Conservation (phyloP, 2,113 vertebrate genomes). For the Centropristis striata region DNA sequence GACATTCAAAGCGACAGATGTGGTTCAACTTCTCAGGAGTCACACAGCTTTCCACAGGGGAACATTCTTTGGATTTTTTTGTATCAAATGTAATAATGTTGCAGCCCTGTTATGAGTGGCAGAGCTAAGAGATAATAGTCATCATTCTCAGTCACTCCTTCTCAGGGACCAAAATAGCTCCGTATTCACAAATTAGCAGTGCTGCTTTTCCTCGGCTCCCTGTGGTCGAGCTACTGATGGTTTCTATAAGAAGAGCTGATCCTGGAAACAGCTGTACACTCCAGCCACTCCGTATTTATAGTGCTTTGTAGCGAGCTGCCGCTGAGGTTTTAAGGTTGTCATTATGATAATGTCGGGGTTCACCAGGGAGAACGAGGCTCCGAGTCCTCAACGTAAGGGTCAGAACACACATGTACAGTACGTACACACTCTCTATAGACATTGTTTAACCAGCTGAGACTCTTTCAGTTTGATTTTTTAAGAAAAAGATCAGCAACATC, state of each 20-base stretch:
- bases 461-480: neutral
- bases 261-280: slow-evolving; percentile 67
- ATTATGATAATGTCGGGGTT: slow-evolving; percentile 78
- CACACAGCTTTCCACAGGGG: neutral
- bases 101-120: neutral
- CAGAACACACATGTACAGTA: slow-evolving; percentile 30
- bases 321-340: slow-evolving; percentile 62
- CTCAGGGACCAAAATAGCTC: slow-evolving; percentile 58
- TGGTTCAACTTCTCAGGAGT: neutral
- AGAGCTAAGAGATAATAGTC: neutral
- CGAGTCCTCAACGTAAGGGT: slow-evolving; percentile 6
- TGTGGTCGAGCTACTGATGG: slow-evolving; percentile 41
- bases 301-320: slow-evolving; percentile 49
- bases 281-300: slow-evolving; percentile 66
- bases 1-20: neutral
- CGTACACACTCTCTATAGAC: neutral
- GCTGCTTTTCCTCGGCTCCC: slow-evolving; percentile 2
- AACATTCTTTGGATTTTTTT: neutral
- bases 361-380: neutral
- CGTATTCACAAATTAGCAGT: slow-evolving; percentile 70
- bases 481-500: neutral
- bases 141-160: neutral
- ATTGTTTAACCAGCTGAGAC: too few species aligned
- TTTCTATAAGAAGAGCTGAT: slow-evolving; percentile 61
- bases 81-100: neutral